phyloP scores from a whole-genome alignment of 2,888 invertebrate genomes.

The Drosophila suboccidentalis region DNA sequence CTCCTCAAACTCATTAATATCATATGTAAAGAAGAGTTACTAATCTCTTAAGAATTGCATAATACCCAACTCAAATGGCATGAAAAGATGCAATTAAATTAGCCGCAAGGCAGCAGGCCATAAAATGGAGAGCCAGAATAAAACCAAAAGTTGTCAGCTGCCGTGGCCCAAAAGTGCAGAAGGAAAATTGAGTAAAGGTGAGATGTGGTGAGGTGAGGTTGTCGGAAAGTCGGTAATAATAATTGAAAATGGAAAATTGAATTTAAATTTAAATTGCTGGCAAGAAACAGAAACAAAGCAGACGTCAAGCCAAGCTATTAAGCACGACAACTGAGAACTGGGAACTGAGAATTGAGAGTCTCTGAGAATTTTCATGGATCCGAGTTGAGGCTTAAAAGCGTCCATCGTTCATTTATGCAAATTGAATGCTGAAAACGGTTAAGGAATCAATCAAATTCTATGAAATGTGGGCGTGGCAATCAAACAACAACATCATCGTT shows the following conservation, averaged over 20 bases:
- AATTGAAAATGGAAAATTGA: constrained; percentile 73
- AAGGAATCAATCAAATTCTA: constrained; percentile 73
- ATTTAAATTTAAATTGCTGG: constrained; percentile 59
- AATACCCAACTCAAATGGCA: neutral
- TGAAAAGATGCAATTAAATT: constrained; percentile 73
- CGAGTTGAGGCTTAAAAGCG: constrained; percentile 7
- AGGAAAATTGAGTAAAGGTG: constrained; percentile 66
- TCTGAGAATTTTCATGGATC: neutral
- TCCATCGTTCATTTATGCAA: constrained; percentile 68
- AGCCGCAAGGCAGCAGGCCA: constrained; percentile 65
- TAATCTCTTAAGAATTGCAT: neutral
- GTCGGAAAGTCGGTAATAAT: constrained; percentile 61
- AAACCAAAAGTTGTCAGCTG: constrained; percentile 6
- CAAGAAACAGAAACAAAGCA: constrained; percentile 40
- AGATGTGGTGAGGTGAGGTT: neutral
- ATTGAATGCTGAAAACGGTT: constrained; percentile 60
- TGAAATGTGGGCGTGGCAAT: constrained; percentile 52
- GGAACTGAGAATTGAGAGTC: neutral
- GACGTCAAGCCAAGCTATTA: constrained; percentile 34
- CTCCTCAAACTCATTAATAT: neutral
- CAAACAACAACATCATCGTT: constrained; percentile 14
- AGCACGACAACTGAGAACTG: neutral
- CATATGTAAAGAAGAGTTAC: too few species aligned
- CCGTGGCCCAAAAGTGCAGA: constrained; percentile 43
- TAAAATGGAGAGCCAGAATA: constrained; percentile 29